Percentiles rank a stretch among this genome's conserved stretches.
These are phyloP conservation scores for Rutpela maculata DNA, from an alignment of 2,888 invertebrate genomes.

Conservation along the genomic window DNA sequence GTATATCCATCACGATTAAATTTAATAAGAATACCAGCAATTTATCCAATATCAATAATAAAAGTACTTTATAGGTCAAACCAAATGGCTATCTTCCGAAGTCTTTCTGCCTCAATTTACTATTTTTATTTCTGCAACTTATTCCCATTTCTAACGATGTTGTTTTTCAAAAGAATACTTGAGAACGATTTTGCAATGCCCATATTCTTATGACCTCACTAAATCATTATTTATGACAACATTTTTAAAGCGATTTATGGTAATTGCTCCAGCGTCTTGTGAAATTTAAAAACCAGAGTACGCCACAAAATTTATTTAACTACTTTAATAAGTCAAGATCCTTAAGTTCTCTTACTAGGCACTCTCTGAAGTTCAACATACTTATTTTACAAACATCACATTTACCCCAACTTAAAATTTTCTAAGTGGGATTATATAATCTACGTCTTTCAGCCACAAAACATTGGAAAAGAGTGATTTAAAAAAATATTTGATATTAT, in stretches of 20 bases:
- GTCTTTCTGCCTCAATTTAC: too few species aligned
- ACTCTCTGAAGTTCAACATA: slow-evolving; percentile 8
- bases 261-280: not conserved
- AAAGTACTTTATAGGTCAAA: too few species aligned
- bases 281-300: not conserved
- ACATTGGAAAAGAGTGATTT: too few species aligned
- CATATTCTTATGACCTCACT: not conserved
- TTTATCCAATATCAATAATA: too few species aligned
- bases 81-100: too few species aligned
- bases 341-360: slow-evolving; percentile 10
- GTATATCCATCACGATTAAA: too few species aligned
- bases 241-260: not conserved
- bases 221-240: not conserved
- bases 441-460: too few species aligned
- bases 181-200: not conserved
- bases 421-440: too few species aligned
- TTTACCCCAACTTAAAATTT: not conserved
- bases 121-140: too few species aligned
- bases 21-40: too few species aligned
- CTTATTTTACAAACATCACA: slow-evolving; percentile 5
- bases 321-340: slow-evolving; percentile 12
- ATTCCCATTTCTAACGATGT: too few species aligned
- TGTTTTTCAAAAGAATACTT: not conserved
- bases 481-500: too few species aligned
- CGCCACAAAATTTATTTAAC: not conserved